Base-by-base conservation (phyloP, 1,140 invertebrate species). In the Meteorus sp. region DNA sequence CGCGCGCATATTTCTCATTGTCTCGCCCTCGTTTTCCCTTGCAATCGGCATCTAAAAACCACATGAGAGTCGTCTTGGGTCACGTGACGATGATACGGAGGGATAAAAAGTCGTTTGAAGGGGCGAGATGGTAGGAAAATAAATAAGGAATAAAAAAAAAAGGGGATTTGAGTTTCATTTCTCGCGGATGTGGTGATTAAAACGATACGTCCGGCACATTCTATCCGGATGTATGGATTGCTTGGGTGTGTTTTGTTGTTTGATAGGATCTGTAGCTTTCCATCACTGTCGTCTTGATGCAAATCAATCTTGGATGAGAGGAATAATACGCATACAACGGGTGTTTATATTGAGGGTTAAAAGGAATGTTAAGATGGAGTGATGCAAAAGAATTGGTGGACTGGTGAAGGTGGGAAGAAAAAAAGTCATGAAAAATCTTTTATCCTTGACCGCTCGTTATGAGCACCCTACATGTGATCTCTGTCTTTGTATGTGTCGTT, bases 111-210 rank as follows among this genome's bases (percentile, higher is more conserved):
- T n/a, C n/a, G 23, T 29, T 37, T 56, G 37, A 51, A 62, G 53
- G 9, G 15, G 9, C 13, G 4, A 27, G 29, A 33, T 31, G 27
- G 11, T 1, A 51, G 35, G 22, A 17, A 51, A 51, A 50, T 20
- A 27, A 19, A 29, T 7, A n/a, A n/a, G n/a, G n/a, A 27, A 7
- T 20, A 51, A 31, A 11, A n/a, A n/a, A 29, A 57, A 57, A 50
- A 53, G 31, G 37, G 59, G 63, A 59, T 53, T 61, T 53, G 56
- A 45, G 48, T 56, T 47, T 52, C 25, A n/a, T 43, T 35, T 19
- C 57, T 60, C 60, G 69, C 74, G 74, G 74, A 75, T 75, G 70
- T 74, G 66, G 69, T 72, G 74, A 75, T 75, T 74, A 73, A 74
- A 72, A 66, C 69, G 72, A 75, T 75, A 75, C 71, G 69, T 75